A percentile compares a stretch with the other conserved stretches of the same genome.
These are phyloP conservation scores for Gnathonemus longibarbis DNA, from an alignment of 2,113 vertebrate species.

Conservation along the genomic window DNA sequence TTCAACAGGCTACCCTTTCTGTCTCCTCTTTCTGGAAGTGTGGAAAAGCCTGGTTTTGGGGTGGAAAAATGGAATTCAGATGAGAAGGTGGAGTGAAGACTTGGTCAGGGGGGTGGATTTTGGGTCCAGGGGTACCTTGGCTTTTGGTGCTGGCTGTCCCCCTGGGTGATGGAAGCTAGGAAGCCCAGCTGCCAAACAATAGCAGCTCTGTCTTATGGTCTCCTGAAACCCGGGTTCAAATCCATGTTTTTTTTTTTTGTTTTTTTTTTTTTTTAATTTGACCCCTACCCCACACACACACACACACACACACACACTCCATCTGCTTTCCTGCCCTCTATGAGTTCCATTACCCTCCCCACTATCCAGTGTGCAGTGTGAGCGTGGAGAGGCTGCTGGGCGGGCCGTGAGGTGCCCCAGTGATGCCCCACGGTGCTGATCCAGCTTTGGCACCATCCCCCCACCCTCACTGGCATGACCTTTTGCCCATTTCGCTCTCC, in stretches of 20 bases:
- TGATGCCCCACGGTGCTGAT: not conserved
- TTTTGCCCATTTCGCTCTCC: not conserved
- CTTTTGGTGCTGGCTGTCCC: slow-evolving; percentile 48
- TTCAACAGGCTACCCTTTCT: slow-evolving; percentile 64
- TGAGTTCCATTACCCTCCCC: slow-evolving; percentile 1
- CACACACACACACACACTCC: slow-evolving; percentile 46
- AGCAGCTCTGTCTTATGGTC: slow-evolving; percentile 65
- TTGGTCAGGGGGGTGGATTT: slow-evolving; percentile 35
- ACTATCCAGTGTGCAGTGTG: not conserved
- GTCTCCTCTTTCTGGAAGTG: slow-evolving; percentile 40
- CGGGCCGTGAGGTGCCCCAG: not conserved
- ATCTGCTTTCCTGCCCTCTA: slow-evolving; percentile 25
- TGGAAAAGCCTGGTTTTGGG: slow-evolving; percentile 50
- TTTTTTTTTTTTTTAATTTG: slow-evolving; percentile 49
- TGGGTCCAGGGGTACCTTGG: slow-evolving; percentile 51
- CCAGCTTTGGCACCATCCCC: not conserved
- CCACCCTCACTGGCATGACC: not conserved
- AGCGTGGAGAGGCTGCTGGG: not conserved
- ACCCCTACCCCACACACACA: slow-evolving; percentile 58
- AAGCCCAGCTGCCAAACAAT: slow-evolving; percentile 72
- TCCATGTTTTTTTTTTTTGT: slow-evolving; percentile 49
- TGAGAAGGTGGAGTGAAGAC: slow-evolving; percentile 13
- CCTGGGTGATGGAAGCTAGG: slow-evolving; percentile 55
- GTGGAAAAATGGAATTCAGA: slow-evolving; percentile 52
- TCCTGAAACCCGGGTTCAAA: slow-evolving; percentile 70